Evolutionary conservation across 1,140 invertebrate genomes (phyloP), one percentile per base, ranked within the genome.

Genomic region (Drosophila littoralis): DNA sequence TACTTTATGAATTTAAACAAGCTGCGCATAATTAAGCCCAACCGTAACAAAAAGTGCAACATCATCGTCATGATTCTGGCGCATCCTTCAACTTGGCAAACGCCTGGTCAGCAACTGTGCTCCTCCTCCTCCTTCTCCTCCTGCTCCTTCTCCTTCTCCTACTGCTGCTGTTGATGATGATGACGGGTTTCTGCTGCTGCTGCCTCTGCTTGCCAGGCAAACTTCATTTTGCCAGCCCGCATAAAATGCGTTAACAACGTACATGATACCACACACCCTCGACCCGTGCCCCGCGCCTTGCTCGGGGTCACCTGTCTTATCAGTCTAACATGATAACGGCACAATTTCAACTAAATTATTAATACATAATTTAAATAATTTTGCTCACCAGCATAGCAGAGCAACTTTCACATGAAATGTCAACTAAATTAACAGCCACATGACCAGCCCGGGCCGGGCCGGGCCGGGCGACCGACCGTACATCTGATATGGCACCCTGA

Each of bases 361-460:
- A 70, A 46, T 63, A 63, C 73, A 84, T 77, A 65, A 85, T 84
- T 84, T 64, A 79, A 79, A 65, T 38, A 54, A 64, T 58, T 58
- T 57, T 57, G 32, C 51, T 43, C 28, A 7, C 12, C 17, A 36
- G 35, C 13, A n/a, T 35, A 9, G 28, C 28, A n/a, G 42, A 42
- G 12, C 22, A 33, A 33, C 42, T 50, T 33, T 51, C 28, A 28
- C 13, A 59, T 36, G 12, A 28, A 17, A 42, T 64, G 51, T 40
- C 43, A 63, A 36, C 48, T 45, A 33, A 33, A 73, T 67, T 58
- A 59, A 66, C 46, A 52, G 22, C 22, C 38, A 52, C 57, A 50
- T 28, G 38, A 22, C 8, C 46, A 51, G 10, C 52, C 28, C 6
- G 52, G n/a, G 22, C 22, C 22, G 22, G 22, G 22, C 28, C 6